Percentiles rank a stretch among this genome's conserved stretches.
Evolutionary conservation across 2,113 vertebrate genomes (phyloP).

Genomic region (Nothoprocta pentlandii): DNA sequence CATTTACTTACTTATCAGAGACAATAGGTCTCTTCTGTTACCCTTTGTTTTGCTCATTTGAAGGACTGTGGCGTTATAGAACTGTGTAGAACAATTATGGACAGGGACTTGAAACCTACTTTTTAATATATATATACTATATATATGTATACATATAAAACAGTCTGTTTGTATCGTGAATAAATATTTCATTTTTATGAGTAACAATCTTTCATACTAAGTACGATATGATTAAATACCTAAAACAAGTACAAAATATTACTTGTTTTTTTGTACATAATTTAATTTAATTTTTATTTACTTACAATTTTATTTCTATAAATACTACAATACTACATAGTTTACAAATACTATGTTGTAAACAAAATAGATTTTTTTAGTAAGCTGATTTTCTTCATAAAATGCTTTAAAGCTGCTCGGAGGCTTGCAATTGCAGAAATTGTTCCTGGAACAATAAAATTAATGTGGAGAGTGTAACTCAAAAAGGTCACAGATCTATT

Average conservation of each 20-base stretch:
- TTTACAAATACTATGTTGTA: not conserved
- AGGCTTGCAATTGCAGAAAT: not conserved
- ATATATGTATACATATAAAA: too few relatives aligned
- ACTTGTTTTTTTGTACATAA: too few relatives aligned
- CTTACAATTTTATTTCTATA: not conserved
- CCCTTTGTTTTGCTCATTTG: not conserved
- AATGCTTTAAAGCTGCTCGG: not conserved
- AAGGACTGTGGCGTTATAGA: too few relatives aligned
- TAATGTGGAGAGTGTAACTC: not conserved
- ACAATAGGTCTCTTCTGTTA: not conserved
- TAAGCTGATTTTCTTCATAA: not conserved
- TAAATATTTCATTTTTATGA: not conserved
- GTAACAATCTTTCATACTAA: not conserved
- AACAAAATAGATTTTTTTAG: not conserved
- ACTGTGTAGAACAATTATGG: not conserved
- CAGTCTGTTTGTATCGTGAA: not conserved
- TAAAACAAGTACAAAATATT: too few relatives aligned
- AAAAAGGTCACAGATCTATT: not conserved
- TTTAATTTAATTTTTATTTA: not conserved
- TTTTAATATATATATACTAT: not conserved
- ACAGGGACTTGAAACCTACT: not conserved
- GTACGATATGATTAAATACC: not conserved
- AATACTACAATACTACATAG: not conserved
- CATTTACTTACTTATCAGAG: not conserved
- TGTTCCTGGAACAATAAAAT: conserved; percentile 18